Evolutionary conservation across 2,797 vertebrate genomes (phyloP).

Genomic region (Pachyuromys duprasi): DNA sequence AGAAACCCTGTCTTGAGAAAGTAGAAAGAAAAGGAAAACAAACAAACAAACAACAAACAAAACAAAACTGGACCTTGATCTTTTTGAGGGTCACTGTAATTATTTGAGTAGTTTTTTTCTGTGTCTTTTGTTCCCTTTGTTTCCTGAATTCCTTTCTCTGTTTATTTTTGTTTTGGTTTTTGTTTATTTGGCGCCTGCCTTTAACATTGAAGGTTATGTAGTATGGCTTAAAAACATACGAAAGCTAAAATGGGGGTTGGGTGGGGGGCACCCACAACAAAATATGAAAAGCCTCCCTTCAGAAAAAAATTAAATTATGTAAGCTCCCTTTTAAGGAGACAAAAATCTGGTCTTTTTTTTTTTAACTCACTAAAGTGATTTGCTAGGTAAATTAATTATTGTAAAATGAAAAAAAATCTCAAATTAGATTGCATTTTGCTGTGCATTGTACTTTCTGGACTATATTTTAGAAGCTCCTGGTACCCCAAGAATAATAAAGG

Average conservation of each 20-base stretch:
- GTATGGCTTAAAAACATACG: background rate
- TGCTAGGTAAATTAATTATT: conserved; percentile 17
- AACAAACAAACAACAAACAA: background rate
- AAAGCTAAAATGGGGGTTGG: background rate
- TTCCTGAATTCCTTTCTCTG: background rate
- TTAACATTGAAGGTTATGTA: background rate
- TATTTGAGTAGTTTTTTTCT: conserved; percentile 2
- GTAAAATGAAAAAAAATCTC: conserved; percentile 31
- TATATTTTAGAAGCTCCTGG: conserved; percentile 7
- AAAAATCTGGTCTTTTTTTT: background rate
- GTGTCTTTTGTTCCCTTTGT: background rate
- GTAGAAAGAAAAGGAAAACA: background rate
- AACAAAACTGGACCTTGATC: background rate
- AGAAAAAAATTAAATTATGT: background rate
- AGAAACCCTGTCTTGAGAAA: background rate
- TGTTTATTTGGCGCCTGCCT: conserved; percentile 14
- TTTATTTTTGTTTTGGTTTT: background rate
- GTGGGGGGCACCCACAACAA: background rate
- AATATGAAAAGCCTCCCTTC: background rate
- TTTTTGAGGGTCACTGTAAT: background rate
- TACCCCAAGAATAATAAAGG: background rate
- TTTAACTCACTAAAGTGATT: conserved; percentile 37
- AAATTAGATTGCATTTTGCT: conserved; percentile 40
- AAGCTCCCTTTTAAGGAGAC: background rate
- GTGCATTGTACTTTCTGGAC: background rate